Evolutionary conservation across 2,888 invertebrate genomes (phyloP), one percentile per base, ranked within the genome.

Genomic region (Aplocera efformata): DNA sequence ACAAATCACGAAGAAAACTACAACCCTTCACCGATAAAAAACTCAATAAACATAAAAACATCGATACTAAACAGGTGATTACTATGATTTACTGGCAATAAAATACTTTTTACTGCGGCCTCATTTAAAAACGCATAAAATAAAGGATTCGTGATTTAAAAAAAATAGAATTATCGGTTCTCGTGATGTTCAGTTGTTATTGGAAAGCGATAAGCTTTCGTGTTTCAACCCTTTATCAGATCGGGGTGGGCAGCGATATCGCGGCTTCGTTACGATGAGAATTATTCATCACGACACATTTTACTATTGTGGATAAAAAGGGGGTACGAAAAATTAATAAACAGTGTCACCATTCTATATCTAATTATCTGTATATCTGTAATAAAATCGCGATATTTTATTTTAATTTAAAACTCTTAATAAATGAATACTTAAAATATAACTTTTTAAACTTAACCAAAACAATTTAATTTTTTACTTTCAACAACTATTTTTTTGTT

Each of bases 201-300:
- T 79, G 79, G 68, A 67, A 79, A 79, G 66, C 76, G 66, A 80
- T 79, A 67, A 64, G 60, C 58, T 46, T 67, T 69, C 78, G 77
- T 74, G 76, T 68, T 63, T 59, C 72, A 80, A 84, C 82, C 82
- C 84, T 83, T 86, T 88, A 88, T 86, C 86, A 66, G 86, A 86
- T 85, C 58, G 85, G 60, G 78, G 53, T 59, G 60, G 60, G 51
- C 56, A 57, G 85, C 65, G 78, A 79, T 69, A 72, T 83, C 85
- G 68, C 82, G 56, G 63, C 50, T 40, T 32, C 32, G 39, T 55
- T 51, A 44, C 35, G n/a, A 27, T n/a, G 23, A 35, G 30, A 48
- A 48, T 48, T 45, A 48, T 48, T 48, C 48, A 43, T 43, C 48
- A 36, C 48, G 39, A 48, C 31, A 46, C 35, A 26, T 49, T 30